Base-by-base conservation (phyloP, 2,888 invertebrate species). In the Micropterix aruncella region DNA sequence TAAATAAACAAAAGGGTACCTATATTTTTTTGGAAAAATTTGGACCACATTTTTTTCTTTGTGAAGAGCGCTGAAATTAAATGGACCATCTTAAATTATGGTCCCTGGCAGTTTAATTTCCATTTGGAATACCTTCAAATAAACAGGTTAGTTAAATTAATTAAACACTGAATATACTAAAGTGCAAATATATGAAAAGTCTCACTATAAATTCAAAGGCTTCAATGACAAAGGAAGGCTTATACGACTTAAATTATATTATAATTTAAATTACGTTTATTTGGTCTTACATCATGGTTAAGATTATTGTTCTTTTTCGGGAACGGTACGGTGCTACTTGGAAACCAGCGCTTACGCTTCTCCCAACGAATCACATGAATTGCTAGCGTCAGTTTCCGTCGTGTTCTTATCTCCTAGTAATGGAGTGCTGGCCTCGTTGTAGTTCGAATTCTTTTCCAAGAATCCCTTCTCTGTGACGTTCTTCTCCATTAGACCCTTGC, bases 361-460 rank as follows among this genome's bases (percentile, higher is more conserved):
- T 48, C 70, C 70, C 38, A 70, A 60, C 39, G 70, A 70, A 12
- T 27, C 27, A 12, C 27, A 27, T 7, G 27, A 27, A 12, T 27
- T 27, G 12, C 27, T 27, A 27, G 27, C 27, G 27, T 12, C 27
- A 27, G 27, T 27, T 57, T 70, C 70, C 44, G 63, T 70, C 54
- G 69, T 69, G 16, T 36, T 36, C 51, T 70, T 70, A 54, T 66
- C 67, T 56, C 64, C 59, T 37, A 69, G 54, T 37, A 68, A 52
- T 2, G 70, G 67, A 40, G 68, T 66, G 52, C 65, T 62, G n/a
- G 67, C 68, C 49, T 69, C 69, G 7, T 60, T 61, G 55, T 60
- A 67, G 16, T 44, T 40, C 15, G 43, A 46, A 46, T 60, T 63
- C 47, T 59, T 61, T 17, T 62, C 62, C 18, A 61, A 58, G 47